phyloP scores from a whole-genome alignment of 2,888 invertebrate species.

The Tenthredo notha region DNA sequence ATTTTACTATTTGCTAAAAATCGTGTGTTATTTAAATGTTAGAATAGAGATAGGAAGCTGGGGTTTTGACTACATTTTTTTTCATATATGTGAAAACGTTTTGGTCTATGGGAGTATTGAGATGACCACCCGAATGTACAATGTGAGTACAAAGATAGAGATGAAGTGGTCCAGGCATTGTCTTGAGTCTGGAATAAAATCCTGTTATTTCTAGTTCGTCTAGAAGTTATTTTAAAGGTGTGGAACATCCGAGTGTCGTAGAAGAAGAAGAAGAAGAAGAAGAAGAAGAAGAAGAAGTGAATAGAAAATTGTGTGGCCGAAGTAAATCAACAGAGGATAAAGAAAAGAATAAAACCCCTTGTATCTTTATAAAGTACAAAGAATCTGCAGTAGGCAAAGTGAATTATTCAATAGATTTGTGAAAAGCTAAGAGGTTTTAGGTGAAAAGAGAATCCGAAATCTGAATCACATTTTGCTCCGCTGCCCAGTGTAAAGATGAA shows the following conservation, averaged over 20 bases:
- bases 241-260: too few species aligned
- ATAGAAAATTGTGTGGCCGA: conserved; percentile 20
- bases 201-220: not conserved
- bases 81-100: too few species aligned
- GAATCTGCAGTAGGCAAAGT: conserved; percentile 6
- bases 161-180: not conserved
- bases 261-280: not conserved
- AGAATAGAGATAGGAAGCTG: too few species aligned
- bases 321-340: conserved; percentile 23
- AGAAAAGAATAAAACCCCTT: not conserved
- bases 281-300: not conserved
- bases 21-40: too few species aligned
- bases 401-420: conserved; percentile 45
- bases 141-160: not conserved
- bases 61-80: too few species aligned
- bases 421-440: not conserved
- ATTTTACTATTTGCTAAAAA: too few species aligned
- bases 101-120: too few species aligned
- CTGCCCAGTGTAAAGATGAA: not conserved
- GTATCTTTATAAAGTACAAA: conserved; percentile 27
- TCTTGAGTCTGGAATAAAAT: not conserved
- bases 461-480: conserved; percentile 13
- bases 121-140: too few species aligned
- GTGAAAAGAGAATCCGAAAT: conserved; percentile 2
- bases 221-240: conserved; percentile 13